Conservation (phyloP, 1,140 invertebrate species). For the Drosophila sucinea region DNA sequence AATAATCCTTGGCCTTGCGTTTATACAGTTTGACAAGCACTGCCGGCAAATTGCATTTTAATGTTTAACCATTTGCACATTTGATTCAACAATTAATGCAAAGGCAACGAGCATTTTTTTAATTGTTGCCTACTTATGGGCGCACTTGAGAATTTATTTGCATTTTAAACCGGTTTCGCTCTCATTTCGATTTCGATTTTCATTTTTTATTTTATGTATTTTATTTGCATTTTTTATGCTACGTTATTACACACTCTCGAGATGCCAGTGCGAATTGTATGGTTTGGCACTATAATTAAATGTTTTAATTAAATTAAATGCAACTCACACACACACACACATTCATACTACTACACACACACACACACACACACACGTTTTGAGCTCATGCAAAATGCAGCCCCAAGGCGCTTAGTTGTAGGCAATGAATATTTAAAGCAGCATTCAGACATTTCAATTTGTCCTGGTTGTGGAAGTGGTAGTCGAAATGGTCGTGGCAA, state of each 20-base stretch:
- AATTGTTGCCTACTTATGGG: conserved; percentile 21
- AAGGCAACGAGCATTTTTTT: conserved; percentile 31
- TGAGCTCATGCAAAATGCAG: conserved; percentile 43
- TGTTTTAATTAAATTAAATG: conserved; percentile 76
- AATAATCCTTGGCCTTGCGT: conserved; percentile 42
- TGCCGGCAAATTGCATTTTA: conserved; percentile 75
- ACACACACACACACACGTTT: neutral
- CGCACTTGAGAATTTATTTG: conserved; percentile 28
- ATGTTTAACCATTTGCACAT: conserved; percentile 53
- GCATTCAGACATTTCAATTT: conserved; percentile 66
- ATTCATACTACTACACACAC: conserved; percentile 7
- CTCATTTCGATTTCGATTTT: conserved; percentile 9
- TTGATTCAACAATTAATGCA: conserved; percentile 34
- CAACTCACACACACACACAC: conserved; percentile 20
- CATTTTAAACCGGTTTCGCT: neutral
- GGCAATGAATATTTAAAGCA: conserved; percentile 71
- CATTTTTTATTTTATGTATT: neutral
- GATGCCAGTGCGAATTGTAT: conserved; percentile 27
- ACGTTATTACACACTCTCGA: conserved; percentile 32
- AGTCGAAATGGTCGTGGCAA: neutral
- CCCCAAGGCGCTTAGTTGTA: conserved; percentile 36
- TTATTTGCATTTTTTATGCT: conserved; percentile 1
- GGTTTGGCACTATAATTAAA: conserved; percentile 47
- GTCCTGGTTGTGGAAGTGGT: neutral
- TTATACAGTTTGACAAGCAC: conserved; percentile 56